Evolutionary conservation across 2,113 vertebrate genomes (phyloP), one percentile per base, ranked within the genome.

Genomic region (Apodemus speciosus): DNA sequence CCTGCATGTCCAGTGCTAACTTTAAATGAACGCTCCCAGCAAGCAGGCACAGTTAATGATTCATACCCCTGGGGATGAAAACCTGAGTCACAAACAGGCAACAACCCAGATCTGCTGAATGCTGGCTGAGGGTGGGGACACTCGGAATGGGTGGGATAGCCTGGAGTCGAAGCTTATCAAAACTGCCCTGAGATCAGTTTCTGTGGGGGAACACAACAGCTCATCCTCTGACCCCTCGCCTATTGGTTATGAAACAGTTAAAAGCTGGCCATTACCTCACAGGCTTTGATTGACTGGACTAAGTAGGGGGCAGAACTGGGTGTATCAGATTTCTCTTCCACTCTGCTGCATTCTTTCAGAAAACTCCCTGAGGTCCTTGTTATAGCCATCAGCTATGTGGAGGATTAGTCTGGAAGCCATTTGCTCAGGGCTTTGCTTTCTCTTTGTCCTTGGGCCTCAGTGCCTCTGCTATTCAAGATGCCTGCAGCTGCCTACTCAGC

Each of bases 11-110:
- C 20, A 80, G 1, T 13, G 71, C 72, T 69, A 53, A 51, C 40
- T 80, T 73, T 81, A 94, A 87, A 60, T 35, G 68, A 53, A 40
- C 21, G 76, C 7, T 58, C 38, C 88, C 13, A 60, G 53, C 58
- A 85, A 85, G 32, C 73, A 73, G 85, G 68, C 15, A 85, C 58
- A 95, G 88, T 9, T 15, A 60, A 84, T 13, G 15, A n/a, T 69
- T 92, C 83, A 68, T 38, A 69, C 9, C 25, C 46, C 51, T 32
- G 15, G 84, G 27, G 38, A 81, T 80, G 58, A 91, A 95, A 94
- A 88, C 51, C 51, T 85, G 88, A 90, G 40, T 92, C 87, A 88
- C 72, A 51, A 80, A 38, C 51, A 62, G 64, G 88, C 58, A 93
- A 80, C 25, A 58, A 53, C 72, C 16, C 58, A 91, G 77, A 69